A percentile compares a stretch with the other conserved stretches of the same genome.
Evolutionary conservation across 1,140 invertebrate species (phyloP).

Genomic region (Lepidurus couesii): DNA sequence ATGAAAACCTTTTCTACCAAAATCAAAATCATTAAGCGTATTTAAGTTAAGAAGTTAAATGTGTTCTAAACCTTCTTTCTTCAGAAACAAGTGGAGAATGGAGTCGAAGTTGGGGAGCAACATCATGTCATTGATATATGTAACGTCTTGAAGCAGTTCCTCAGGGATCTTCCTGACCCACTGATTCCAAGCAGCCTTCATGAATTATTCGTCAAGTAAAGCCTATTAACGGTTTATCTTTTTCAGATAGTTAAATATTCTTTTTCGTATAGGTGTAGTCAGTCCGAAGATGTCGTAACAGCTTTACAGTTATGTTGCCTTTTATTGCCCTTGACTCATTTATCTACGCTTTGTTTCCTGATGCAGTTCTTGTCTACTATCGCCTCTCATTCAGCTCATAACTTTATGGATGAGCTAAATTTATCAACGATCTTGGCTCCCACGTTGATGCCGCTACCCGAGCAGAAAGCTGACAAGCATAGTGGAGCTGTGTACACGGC

Average conservation of each 20-base stretch:
- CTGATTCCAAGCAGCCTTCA: slow-evolving; percentile 64
- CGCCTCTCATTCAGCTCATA: slow-evolving; percentile 55
- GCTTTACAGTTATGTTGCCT: slow-evolving; percentile 58
- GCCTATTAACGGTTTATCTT: slow-evolving; percentile 35
- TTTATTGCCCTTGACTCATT: slow-evolving; percentile 55
- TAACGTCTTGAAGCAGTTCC: slow-evolving; percentile 72
- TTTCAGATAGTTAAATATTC: neutral
- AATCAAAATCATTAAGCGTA: neutral
- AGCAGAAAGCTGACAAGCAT: slow-evolving; percentile 45
- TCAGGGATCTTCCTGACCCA: slow-evolving; percentile 73
- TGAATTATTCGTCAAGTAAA: slow-evolving; percentile 66
- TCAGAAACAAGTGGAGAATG: slow-evolving; percentile 52
- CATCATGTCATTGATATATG: slow-evolving; percentile 73
- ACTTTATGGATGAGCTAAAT: slow-evolving; percentile 75
- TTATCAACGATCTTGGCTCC: slow-evolving; percentile 73
- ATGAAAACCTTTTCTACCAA: slow-evolving; percentile 36
- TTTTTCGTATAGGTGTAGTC: neutral
- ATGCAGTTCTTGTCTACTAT: slow-evolving; percentile 61
- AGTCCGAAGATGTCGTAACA: slow-evolving; percentile 45
- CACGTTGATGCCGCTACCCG: slow-evolving; percentile 67
- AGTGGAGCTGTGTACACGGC: slow-evolving; percentile 51
- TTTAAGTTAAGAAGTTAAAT: too few relatives aligned
- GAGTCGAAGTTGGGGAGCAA: slow-evolving; percentile 55
- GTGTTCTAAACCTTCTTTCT: neutral
- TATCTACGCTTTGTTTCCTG: slow-evolving; percentile 62